Conservation (phyloP, 2,797 vertebrate species). For the Hoplostethus atlanticus region DNA sequence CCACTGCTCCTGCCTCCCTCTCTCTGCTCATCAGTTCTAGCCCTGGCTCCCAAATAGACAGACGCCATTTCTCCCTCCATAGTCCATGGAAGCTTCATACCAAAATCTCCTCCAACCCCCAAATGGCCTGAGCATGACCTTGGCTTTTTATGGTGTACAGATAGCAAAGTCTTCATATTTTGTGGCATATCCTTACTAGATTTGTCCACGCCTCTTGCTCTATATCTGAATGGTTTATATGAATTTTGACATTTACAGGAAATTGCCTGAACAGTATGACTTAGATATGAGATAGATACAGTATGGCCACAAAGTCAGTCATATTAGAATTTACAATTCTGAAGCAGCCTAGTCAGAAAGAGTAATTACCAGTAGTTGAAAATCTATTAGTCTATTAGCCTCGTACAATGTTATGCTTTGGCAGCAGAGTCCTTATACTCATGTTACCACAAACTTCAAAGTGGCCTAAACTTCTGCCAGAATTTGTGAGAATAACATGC, state of each 20-base stretch:
- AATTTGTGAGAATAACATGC: neutral
- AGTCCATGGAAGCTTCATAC: constrained; percentile 33
- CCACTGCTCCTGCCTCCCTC: constrained; percentile 64
- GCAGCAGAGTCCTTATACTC: constrained; percentile 1
- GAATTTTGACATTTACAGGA: constrained; percentile 3
- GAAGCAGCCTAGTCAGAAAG: constrained; percentile 3
- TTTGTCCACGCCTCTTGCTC: neutral
- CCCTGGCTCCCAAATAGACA: constrained; percentile 56
- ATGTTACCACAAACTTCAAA: constrained; percentile 13
- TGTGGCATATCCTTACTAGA: neutral
- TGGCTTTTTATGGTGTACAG: constrained; percentile 32
- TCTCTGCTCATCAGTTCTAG: constrained; percentile 46
- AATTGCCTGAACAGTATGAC: neutral
- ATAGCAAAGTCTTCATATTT: constrained; percentile 12
- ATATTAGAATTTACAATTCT: neutral
- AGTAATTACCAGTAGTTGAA: constrained; percentile 4
- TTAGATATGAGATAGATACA: neutral
- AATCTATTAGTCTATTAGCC: constrained; percentile 22
- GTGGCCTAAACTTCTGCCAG: neutral
- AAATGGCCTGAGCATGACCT: constrained; percentile 38
- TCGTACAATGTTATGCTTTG: neutral
- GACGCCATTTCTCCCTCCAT: constrained; percentile 57
- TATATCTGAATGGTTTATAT: neutral
- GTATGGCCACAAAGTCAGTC: neutral
- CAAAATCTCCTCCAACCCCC: neutral